phyloP scores from a whole-genome alignment of 37 sponge, comb jelly and placozoan genomes.

The Beroe forskalii region DNA sequence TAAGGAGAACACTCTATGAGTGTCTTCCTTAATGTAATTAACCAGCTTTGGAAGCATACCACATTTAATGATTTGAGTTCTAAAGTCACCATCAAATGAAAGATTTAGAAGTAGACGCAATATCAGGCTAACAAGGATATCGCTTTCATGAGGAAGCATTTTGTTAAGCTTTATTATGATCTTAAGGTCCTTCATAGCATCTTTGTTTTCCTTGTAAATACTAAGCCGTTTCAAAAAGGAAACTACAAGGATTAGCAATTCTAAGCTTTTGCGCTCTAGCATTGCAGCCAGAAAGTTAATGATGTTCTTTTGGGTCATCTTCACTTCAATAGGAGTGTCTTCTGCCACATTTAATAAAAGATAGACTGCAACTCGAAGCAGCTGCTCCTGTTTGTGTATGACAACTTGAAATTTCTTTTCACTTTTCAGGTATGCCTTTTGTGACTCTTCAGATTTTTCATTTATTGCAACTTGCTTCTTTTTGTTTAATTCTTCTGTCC shows the following conservation, averaged over 20 bases:
- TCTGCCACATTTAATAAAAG: slow-evolving; percentile 87
- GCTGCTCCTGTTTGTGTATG: slow-evolving; percentile 88
- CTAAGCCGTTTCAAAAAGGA: slow-evolving; percentile 93
- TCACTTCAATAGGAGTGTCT: slow-evolving; percentile 82
- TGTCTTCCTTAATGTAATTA: slow-evolving; percentile 68
- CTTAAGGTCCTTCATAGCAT: slow-evolving; percentile 77
- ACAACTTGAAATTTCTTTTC: slow-evolving; percentile 76
- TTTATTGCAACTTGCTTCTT: slow-evolving; percentile 72
- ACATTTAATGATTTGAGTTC: slow-evolving; percentile 81
- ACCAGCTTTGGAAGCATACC: slow-evolving; percentile 84
- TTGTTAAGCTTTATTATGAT: slow-evolving; percentile 72
- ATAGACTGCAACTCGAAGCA: slow-evolving; percentile 84
- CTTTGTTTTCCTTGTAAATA: slow-evolving; percentile 84
- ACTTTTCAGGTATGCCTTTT: slow-evolving; percentile 78
- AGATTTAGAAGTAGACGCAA: slow-evolving; percentile 85
- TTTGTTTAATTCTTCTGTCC: slow-evolving; percentile 73
- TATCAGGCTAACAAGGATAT: slow-evolving; percentile 80
- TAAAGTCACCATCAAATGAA: slow-evolving; percentile 82
- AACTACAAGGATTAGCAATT: slow-evolving; percentile 85
- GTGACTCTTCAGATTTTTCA: slow-evolving; percentile 59
- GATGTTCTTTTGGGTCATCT: slow-evolving; percentile 87
- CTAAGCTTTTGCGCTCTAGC: slow-evolving; percentile 79
- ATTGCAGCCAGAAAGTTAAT: slow-evolving; percentile 69
- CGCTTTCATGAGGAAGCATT: slow-evolving; percentile 78
- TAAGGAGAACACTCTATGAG: slow-evolving; percentile 7